Evolutionary conservation across 2,888 invertebrate species (phyloP), one percentile per base, ranked within the genome.

Genomic region (Philereme transversata): DNA sequence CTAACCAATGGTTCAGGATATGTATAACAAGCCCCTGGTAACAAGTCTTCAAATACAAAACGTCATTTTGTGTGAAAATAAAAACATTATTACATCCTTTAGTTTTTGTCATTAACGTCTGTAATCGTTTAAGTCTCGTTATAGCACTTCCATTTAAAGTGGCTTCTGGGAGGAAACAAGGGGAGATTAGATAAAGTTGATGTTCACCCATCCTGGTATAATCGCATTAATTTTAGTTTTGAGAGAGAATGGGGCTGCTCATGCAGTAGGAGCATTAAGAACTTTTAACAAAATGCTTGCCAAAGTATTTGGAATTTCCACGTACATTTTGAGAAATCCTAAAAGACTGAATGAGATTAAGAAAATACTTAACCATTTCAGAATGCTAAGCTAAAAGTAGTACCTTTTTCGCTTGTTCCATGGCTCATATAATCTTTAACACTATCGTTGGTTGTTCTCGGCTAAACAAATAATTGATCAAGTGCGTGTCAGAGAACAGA

Each of bases 131-230:
- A 77, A 78, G 67, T 70, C 70, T 67, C 68, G 78, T 75, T 76
- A 77, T 74, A 68, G 72, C 71, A 63, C 75, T 80, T 70, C 72
- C 75, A 74, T 68, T 72, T 72, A 74, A 74, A 82, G 80, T 77
- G 75, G 78, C 76, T 78, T 57, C 71, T 69, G 72, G 65, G 68
- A 84, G 83, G 83, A 83, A 83, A 71, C 74, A 77, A 75, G 83
- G 82, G 81, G 77, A 86, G 87, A 86, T 87, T 76, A 87, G 86
- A 83, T 84, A 80, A 74, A 69, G 68, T 68, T 70, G 43, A 59
- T 69, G 67, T 70, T 73, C 74, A 72, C 68, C 69, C 68, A 69
- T 61, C 61, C 76, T 69, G 65, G 64, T 69, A 68, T 79, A 77
- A 82, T 82, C 81, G 75, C 73, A 76, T 82, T 84, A 82, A 79